Percentiles rank a stretch among this genome's conserved stretches.
These are phyloP conservation scores for Neofelis nebulosa DNA, from an alignment of 2,113 vertebrate species.

Conservation along the genomic window DNA sequence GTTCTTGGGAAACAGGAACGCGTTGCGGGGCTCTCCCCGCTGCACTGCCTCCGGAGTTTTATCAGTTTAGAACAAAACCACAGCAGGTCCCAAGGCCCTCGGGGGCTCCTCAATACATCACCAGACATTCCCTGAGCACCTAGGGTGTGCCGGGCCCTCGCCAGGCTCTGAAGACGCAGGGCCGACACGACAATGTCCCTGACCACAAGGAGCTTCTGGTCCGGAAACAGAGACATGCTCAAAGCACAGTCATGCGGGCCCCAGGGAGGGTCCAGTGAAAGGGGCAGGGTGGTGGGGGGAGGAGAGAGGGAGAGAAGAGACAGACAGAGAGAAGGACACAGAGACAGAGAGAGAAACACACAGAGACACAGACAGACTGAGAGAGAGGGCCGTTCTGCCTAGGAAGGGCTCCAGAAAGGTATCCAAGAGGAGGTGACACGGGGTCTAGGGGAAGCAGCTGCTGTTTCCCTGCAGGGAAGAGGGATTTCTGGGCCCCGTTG, in stretches of 20 bases:
- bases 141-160: accelerated
- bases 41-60: neutral
- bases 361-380: neutral
- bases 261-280: neutral
- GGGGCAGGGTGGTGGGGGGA: accelerated
- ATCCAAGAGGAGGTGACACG: neutral
- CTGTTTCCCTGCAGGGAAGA: neutral
- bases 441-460: neutral
- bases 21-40: neutral
- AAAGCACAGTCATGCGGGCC: neutral
- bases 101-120: neutral
- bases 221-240: neutral
- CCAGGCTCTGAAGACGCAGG: neutral
- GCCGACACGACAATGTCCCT: no score
- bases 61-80: neutral
- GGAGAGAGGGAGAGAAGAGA: neutral
- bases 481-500: neutral
- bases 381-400: neutral
- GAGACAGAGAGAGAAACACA: neutral
- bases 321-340: neutral
- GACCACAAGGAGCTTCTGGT: no score
- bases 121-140: neutral
- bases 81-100: neutral
- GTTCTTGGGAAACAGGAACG: neutral
- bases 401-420: neutral